Base-by-base conservation (phyloP, 2,888 invertebrate species). In the Ganaspis brasiliensis region DNA sequence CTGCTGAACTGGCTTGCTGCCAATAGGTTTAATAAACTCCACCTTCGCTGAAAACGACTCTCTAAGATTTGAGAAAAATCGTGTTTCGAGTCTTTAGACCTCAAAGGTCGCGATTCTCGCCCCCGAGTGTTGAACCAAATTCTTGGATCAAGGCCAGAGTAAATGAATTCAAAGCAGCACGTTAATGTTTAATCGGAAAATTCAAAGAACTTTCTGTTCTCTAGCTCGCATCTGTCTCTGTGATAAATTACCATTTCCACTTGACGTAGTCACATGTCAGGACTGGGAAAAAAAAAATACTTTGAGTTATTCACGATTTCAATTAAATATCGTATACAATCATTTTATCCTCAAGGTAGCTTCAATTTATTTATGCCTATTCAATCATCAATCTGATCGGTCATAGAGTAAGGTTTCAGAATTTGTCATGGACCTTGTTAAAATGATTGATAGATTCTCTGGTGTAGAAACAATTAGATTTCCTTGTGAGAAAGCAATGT, bases 71-170 rank as follows among this genome's bases (percentile, higher is more conserved):
- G 73, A 59, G 73, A 80, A 79, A 81, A 76, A 79, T 73, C 19
- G 12, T 21, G 19, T 40, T 63, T 63, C 37, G 21, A 63, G 61
- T 63, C 37, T 37, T 40, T 63, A 63, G 6, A 40, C 63, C 63
- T 37, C 40, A 63, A 40, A 63, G 40, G 63, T 63, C 37, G 37
- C 19, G 37, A 63, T 40, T 63, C 21, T 40, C 21, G 63, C 40
- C 14, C 24, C 57, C 49, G 59, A 63, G 79, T 76, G 77, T 75
- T 78, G 78, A 78, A 80, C 79, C 82, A 79, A 79, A 84, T 81
- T 83, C 82, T 77, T 83, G 80, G 83, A 79, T 63, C 59, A 59
- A 21, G 63, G 82, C 82, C 81, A 79, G 79, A 35, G 72, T 76
- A 79, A 81, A 82, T 72, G 73, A 79, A 80, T 78, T 74, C 74